Evolutionary conservation across 2,113 vertebrate species (phyloP).

Genomic region (Lipophrys pholis): DNA sequence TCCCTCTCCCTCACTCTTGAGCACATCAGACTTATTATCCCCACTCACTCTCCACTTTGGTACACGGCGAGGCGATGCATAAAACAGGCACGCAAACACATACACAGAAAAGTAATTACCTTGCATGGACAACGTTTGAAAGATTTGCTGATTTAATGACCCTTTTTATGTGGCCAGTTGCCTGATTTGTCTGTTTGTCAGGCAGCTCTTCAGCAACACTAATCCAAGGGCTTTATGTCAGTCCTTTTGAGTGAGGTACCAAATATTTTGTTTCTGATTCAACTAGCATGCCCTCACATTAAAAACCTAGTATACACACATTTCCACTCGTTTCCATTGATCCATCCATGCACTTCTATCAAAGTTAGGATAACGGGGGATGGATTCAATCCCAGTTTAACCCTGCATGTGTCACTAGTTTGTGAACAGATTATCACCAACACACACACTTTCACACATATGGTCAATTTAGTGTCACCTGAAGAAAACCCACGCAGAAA

Average conservation of each 20-base stretch:
- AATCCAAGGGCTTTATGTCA: not conserved
- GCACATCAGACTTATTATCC: conserved; percentile 66
- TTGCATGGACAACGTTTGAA: conserved; percentile 30
- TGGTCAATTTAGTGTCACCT: too few species aligned
- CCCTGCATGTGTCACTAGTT: too few species aligned
- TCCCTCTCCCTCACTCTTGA: conserved; percentile 40
- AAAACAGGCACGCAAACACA: conserved; percentile 28
- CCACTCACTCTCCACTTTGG: conserved; percentile 46
- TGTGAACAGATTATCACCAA: too few species aligned
- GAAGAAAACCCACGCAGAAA: too few species aligned
- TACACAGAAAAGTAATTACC: conserved; percentile 36
- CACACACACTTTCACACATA: too few species aligned
- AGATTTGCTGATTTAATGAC: conserved; percentile 32
- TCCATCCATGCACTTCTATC: too few species aligned
- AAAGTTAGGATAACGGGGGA: too few species aligned
- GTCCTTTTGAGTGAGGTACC: not conserved
- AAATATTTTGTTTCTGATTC: too few species aligned
- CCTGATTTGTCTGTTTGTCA: conserved; percentile 31
- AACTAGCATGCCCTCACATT: too few species aligned
- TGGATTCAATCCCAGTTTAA: too few species aligned
- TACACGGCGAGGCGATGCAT: conserved; percentile 32
- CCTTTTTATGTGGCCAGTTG: conserved; percentile 39
- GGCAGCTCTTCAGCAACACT: conserved; percentile 10
- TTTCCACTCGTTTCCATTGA: too few species aligned
- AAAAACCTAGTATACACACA: too few species aligned